These are phyloP conservation scores for Pseudomyrmex gracilis DNA, from an alignment of 1,140 invertebrate species.

Conservation along the genomic window DNA sequence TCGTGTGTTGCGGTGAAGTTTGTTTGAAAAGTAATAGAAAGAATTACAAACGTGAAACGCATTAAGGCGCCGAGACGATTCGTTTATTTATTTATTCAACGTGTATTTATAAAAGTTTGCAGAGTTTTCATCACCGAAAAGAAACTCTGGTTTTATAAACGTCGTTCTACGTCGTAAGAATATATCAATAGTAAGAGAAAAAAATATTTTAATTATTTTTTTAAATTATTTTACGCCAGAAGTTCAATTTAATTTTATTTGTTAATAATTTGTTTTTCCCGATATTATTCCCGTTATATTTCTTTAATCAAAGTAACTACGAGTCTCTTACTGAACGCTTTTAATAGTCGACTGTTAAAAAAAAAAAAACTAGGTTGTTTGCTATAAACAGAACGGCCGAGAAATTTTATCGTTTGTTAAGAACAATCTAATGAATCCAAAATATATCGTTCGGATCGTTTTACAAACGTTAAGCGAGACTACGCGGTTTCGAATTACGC, in stretches of 20 bases:
- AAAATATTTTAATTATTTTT: not conserved
- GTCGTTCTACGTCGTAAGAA: too few relatives aligned
- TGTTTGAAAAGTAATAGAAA: conserved; percentile 1
- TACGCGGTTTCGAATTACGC: not conserved
- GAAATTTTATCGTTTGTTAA: not conserved
- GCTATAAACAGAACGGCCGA: not conserved
- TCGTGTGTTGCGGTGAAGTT: not conserved
- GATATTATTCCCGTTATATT: too few relatives aligned
- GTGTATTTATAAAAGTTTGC: not conserved
- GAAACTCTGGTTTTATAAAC: not conserved
- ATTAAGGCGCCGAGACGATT: not conserved
- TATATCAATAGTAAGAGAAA: not conserved
- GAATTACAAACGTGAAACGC: not conserved
- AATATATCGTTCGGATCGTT: not conserved
- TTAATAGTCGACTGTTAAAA: not conserved
- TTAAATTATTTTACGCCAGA: not conserved
- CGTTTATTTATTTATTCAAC: not conserved
- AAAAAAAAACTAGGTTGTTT: not conserved
- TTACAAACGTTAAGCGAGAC: too few relatives aligned
- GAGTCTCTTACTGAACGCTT: not conserved
- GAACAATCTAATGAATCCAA: not conserved
- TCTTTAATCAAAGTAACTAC: too few relatives aligned
- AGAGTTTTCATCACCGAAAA: conserved; percentile 7
- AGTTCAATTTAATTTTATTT: not conserved
- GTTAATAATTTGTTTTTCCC: too few relatives aligned